Base-by-base conservation (phyloP, 2,797 vertebrate genomes). In the Borostomias antarcticus region DNA sequence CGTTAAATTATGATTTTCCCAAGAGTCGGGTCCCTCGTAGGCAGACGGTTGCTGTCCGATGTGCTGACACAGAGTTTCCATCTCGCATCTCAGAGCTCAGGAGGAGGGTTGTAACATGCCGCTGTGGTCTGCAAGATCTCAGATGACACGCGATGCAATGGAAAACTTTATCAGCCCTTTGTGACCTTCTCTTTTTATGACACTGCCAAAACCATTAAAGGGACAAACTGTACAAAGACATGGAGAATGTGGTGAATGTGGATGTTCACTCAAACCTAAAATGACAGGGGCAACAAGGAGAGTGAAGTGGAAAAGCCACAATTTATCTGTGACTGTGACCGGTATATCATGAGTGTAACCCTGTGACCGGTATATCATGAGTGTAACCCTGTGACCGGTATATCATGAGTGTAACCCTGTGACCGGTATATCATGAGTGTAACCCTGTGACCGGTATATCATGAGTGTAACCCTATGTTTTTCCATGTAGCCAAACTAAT, bases 1-100 rank as follows among this genome's bases (percentile, higher is more conserved):
- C 23, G 71, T 75, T 80, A 82, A 78, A 47, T 69, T 68, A 75
- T 73, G 67, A 58, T 82, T 82, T 85, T 84, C 79, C 82, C 72
- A 76, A 76, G 80, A 54, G 75, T 78, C 67, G 63, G 79, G 84
- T 82, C 83, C n/a, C 83, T 81, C 72, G 61, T 82, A 81, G 78
- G 74, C 77, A 79, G 70, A 75, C 75, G 73, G 76, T 3, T 51
- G 74, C 69, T 64, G 53, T 64, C 69, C 66, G 37, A 47, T 32
- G 26, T 64, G 79, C 85, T 88, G 86, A 89, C 86, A 82, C 77
- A 81, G 64, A 84, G 85, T 85, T 86, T 86, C 78, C 82, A 68
- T 72, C 70, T 76, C 57, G 68, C n/a, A n/a, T 56, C 71, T 59
- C 74, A 3, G 47, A 64, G 62, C 62, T 68, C 45, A 56, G 64